A percentile compares a stretch with the other conserved stretches of the same genome.
phyloP scores from a whole-genome alignment of 1,140 invertebrate genomes.

The Lepidotrigona ventralis region DNA sequence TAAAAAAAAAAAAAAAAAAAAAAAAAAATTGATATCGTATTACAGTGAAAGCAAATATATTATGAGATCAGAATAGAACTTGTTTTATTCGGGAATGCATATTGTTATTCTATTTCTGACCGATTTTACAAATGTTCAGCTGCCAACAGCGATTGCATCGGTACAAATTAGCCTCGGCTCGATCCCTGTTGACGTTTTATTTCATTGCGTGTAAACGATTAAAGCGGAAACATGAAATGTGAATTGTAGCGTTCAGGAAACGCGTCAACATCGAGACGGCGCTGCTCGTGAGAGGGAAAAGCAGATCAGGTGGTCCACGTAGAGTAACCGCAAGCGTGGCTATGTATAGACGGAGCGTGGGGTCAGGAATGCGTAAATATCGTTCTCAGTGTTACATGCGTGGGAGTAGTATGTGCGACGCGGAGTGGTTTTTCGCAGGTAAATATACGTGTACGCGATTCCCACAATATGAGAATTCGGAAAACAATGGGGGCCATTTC shows the following conservation, averaged over 20 bases:
- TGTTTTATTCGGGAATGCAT: not conserved
- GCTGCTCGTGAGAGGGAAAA: conserved; percentile 52
- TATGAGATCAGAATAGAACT: no score
- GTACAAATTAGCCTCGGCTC: not conserved
- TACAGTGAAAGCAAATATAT: accelerated
- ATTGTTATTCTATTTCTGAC: no score
- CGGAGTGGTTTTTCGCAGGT: conserved; percentile 59
- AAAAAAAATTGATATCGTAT: not conserved
- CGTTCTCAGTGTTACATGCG: conserved; percentile 62
- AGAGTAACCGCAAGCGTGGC: conserved; percentile 59
- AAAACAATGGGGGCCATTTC: not conserved
- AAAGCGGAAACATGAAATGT: not conserved
- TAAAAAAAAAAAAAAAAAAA: no score
- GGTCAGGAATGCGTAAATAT: conserved; percentile 76
- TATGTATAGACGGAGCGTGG: conserved; percentile 72
- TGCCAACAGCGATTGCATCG: no score
- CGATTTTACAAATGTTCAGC: not conserved
- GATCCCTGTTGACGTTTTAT: not conserved
- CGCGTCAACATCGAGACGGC: conserved; percentile 34
- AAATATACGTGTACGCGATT: conserved; percentile 57
- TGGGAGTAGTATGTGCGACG: conserved; percentile 64
- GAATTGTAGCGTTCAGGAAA: conserved; percentile 41
- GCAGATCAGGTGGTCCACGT: conserved; percentile 64
- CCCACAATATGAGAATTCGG: not conserved
- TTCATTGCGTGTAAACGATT: not conserved